A percentile compares a stretch with the other conserved stretches of the same genome.
phyloP scores from a whole-genome alignment of 2,888 invertebrate genomes.

The Apodemia duryi region DNA sequence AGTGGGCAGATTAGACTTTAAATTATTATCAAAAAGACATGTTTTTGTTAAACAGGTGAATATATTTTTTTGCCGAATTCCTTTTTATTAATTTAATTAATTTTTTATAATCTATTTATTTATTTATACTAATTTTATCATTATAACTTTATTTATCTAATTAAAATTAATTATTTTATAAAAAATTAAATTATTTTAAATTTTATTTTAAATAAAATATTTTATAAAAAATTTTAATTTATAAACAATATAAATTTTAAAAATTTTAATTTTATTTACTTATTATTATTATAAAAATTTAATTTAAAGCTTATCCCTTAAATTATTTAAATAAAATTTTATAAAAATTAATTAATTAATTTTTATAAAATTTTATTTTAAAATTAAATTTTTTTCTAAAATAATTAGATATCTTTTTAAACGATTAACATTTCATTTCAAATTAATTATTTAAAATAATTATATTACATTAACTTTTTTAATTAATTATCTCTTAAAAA shows the following conservation, averaged over 20 bases:
- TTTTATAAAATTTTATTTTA: slow-evolving; percentile 67
- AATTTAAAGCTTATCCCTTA: slow-evolving; percentile 81
- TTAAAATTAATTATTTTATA: slow-evolving; percentile 53
- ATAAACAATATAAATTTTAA: slow-evolving; percentile 80
- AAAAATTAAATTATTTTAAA: slow-evolving; percentile 36
- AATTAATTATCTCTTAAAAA: slow-evolving; percentile 81
- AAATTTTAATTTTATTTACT: slow-evolving; percentile 54
- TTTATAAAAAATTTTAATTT: slow-evolving; percentile 72
- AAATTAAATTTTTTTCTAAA: slow-evolving; percentile 78
- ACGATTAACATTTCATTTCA: slow-evolving; percentile 83
- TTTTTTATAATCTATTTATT: slow-evolving; percentile 21
- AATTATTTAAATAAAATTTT: slow-evolving; percentile 65
- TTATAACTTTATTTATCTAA: slow-evolving; percentile 63
- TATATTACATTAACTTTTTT: slow-evolving; percentile 78
- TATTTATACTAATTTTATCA: slow-evolving; percentile 81
- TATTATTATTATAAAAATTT: slow-evolving; percentile 71
- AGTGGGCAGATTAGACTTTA: slow-evolving; percentile 82
- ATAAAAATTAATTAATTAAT: slow-evolving; percentile 42
- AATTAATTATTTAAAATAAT: slow-evolving; percentile 81
- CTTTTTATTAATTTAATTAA: slow-evolving; percentile 84
- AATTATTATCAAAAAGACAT: slow-evolving; percentile 79
- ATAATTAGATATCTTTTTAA: slow-evolving; percentile 84
- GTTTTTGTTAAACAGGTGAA: slow-evolving; percentile 89
- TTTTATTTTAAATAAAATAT: slow-evolving; percentile 53
- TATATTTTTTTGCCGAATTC: slow-evolving; percentile 82